Conservation (phyloP, 1,140 invertebrate genomes). For the Octopus sinensis region DNA sequence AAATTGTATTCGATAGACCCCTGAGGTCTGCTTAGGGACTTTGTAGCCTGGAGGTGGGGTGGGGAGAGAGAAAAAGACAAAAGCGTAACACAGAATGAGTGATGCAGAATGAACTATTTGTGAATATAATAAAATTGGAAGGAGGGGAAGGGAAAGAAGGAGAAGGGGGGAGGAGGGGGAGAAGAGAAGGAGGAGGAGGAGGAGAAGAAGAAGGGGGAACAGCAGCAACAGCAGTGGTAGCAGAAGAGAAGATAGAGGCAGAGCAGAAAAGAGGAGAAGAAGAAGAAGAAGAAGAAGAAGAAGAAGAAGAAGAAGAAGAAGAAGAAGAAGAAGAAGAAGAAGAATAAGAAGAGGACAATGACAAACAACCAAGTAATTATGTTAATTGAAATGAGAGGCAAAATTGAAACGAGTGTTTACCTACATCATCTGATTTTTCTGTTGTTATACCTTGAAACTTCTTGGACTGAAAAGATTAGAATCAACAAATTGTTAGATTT, state of each 20-base stretch:
- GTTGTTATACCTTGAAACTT: too few relatives aligned
- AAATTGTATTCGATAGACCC: too few relatives aligned
- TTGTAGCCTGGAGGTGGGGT: too few relatives aligned
- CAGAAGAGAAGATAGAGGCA: not conserved
- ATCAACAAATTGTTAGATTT: too few relatives aligned
- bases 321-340: not conserved
- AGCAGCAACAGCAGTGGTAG: not conserved
- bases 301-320: not conserved
- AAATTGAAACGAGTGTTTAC: too few relatives aligned
- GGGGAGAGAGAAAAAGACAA: too few relatives aligned
- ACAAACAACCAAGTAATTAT: too few relatives aligned
- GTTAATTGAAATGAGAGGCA: too few relatives aligned
- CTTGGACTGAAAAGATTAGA: too few relatives aligned
- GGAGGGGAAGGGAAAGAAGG: not conserved
- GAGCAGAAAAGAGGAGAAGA: not conserved
- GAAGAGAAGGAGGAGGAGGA: not conserved
- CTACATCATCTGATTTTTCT: too few relatives aligned
- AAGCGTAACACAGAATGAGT: not conserved
- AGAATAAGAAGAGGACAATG: not conserved
- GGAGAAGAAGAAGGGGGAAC: not conserved
- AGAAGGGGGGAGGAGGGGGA: not conserved
- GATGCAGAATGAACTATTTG: not conserved
- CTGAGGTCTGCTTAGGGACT: too few relatives aligned
- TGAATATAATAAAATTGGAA: not conserved
- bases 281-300: not conserved